A percentile compares a stretch with the other conserved stretches of the same genome.
Conservation (phyloP, 2,888 invertebrate species). For the Leptinotarsa haldemani region DNA sequence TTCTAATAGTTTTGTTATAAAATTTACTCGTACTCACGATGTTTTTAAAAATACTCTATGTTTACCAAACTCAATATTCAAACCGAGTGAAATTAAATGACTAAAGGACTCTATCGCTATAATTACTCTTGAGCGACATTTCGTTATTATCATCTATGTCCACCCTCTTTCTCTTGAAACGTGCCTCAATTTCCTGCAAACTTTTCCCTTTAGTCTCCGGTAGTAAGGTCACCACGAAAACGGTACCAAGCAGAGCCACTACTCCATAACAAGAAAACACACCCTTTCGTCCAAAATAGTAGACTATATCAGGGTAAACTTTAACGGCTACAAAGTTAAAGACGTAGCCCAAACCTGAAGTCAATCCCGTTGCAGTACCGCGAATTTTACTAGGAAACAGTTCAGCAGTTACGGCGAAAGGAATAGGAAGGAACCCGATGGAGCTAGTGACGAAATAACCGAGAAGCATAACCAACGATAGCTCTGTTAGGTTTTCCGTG, state of each 20-base stretch:
- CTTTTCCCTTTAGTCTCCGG: conserved; percentile 71
- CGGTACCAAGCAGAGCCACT: conserved; percentile 66
- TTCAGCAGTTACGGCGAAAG: conserved; percentile 71
- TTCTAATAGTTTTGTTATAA: too few species aligned
- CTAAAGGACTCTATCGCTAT: neutral
- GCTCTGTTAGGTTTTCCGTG: conserved; percentile 54
- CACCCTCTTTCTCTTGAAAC: conserved; percentile 60
- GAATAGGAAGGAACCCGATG: conserved; percentile 69
- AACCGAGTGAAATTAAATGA: neutral
- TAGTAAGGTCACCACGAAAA: conserved; percentile 66
- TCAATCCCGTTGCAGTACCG: conserved; percentile 68
- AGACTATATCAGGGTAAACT: conserved; percentile 66
- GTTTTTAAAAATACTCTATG: neutral
- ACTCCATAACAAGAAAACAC: conserved; percentile 68
- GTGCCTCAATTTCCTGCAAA: conserved; percentile 67
- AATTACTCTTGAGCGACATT: neutral
- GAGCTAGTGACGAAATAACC: conserved; percentile 69
- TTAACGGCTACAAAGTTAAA: conserved; percentile 70
- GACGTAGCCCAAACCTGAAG: conserved; percentile 66
- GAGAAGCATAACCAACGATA: conserved; percentile 66
- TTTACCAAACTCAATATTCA: neutral
- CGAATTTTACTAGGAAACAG: conserved; percentile 69
- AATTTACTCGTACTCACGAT: too few species aligned
- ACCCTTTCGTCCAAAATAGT: conserved; percentile 63
- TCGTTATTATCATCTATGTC: conserved; percentile 10